Evolutionary conservation across 2,888 invertebrate genomes (phyloP).

Genomic region (Trichopoda pennipes): DNA sequence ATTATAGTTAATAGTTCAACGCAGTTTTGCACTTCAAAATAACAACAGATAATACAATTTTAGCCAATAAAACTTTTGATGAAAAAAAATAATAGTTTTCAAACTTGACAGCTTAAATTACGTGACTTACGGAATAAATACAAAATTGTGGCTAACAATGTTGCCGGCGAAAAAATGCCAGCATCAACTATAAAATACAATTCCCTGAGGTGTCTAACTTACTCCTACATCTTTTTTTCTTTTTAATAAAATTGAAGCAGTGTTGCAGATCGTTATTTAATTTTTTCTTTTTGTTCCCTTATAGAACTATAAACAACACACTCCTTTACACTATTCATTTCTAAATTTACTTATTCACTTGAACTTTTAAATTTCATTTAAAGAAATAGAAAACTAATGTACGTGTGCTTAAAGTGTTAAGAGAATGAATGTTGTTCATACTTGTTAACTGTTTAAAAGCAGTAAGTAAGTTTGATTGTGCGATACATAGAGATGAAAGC

Average conservation of each 20-base stretch:
- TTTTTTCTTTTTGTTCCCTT: too few species aligned
- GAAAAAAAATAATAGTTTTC: conserved; percentile 23
- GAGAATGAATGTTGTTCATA: conserved; percentile 40
- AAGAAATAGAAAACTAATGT: conserved; percentile 34
- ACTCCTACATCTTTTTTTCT: conserved; percentile 6
- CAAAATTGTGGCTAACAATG: conserved; percentile 52
- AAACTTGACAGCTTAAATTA: conserved; percentile 65
- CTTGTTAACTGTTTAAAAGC: conserved; percentile 9
- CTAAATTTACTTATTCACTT: conserved; percentile 6
- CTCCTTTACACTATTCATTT: neutral
- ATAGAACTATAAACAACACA: too few species aligned
- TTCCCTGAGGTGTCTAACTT: neutral
- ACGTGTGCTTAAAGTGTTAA: conserved; percentile 29
- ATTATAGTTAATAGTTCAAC: conserved; percentile 60
- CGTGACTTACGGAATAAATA: conserved; percentile 64
- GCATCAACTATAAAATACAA: neutral
- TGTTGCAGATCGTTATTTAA: conserved; percentile 7
- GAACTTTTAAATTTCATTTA: neutral
- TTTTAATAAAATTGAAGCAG: conserved; percentile 1
- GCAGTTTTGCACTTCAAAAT: conserved; percentile 35
- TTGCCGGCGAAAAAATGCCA: conserved; percentile 1
- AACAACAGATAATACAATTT: conserved; percentile 3
- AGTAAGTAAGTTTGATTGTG: neutral
- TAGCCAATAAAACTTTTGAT: conserved; percentile 11
- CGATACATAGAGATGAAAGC: conserved; percentile 22